These are phyloP conservation scores for Helarctos malayanus DNA, from an alignment of 2,797 vertebrate genomes.

Conservation along the genomic window DNA sequence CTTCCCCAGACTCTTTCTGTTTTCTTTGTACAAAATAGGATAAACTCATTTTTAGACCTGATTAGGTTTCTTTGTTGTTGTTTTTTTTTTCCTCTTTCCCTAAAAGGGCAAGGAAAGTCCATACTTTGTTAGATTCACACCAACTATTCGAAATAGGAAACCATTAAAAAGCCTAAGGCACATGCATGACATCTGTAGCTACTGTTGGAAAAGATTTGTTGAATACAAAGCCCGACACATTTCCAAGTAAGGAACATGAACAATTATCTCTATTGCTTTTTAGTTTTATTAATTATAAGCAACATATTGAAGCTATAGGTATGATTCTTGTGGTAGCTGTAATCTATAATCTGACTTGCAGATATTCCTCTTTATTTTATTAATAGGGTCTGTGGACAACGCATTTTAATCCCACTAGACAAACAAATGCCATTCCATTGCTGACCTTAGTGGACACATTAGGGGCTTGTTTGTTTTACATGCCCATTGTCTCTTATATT, in stretches of 20 bases:
- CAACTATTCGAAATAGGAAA: constrained; percentile 84
- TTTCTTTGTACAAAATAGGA: constrained; percentile 88
- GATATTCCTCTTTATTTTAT: constrained; percentile 60
- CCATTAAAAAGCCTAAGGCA: constrained; percentile 72
- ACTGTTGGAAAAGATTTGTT: constrained; percentile 69
- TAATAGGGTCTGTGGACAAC: constrained; percentile 57
- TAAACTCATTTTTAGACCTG: constrained; percentile 89
- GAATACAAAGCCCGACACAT: constrained; percentile 77
- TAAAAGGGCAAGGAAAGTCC: constrained; percentile 79
- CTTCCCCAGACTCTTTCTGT: constrained; percentile 88
- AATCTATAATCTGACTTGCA: neutral
- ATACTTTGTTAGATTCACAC: constrained; percentile 78
- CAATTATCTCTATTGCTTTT: constrained; percentile 47
- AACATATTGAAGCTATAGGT: constrained; percentile 60
- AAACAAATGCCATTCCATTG: neutral
- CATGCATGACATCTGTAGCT: constrained; percentile 78
- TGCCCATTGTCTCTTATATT: constrained; percentile 22
- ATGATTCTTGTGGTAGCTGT: neutral
- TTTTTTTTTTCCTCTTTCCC: constrained; percentile 65
- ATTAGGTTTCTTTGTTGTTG: constrained; percentile 88
- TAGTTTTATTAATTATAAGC: constrained; percentile 75
- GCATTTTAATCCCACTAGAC: constrained; percentile 47
- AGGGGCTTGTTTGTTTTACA: constrained; percentile 28
- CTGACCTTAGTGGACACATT: constrained; percentile 13
- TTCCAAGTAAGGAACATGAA: constrained; percentile 63